Percentiles rank a stretch among this genome's conserved stretches.
phyloP scores from a whole-genome alignment of 2,113 vertebrate genomes.

The Menidia beryllina region DNA sequence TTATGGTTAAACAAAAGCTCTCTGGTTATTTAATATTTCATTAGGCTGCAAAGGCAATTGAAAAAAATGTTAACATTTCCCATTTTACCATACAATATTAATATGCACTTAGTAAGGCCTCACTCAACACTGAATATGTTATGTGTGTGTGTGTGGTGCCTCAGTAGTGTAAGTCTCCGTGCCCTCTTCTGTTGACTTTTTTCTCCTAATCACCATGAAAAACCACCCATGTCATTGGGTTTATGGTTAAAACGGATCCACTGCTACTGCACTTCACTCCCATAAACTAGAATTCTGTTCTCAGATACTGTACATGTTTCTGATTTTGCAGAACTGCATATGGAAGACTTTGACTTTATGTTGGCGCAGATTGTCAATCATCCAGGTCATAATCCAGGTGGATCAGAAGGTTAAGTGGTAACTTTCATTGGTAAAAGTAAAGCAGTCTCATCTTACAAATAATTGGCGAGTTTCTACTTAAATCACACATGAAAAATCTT shows the following conservation, averaged over 20 bases:
- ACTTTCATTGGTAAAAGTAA: no score
- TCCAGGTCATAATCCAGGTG: no score
- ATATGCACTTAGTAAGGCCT: constrained; percentile 76
- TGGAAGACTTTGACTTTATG: background rate
- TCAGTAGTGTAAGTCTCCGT: constrained; percentile 3
- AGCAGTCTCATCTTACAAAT: no score
- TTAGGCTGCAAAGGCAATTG: constrained; percentile 67
- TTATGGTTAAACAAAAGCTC: constrained; percentile 76
- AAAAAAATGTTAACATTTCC: constrained; percentile 75
- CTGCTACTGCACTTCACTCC: background rate
- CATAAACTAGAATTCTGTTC: background rate
- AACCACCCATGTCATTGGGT: background rate
- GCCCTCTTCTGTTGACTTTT: background rate
- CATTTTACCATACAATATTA: constrained; percentile 80
- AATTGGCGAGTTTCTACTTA: no score
- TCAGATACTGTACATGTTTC: background rate
- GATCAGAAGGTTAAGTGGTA: no score
- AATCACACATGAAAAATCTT: background rate
- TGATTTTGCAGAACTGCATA: background rate
- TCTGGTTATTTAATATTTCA: constrained; percentile 76
- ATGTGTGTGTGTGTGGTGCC: constrained; percentile 25
- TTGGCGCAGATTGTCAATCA: no score
- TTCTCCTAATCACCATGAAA: background rate
- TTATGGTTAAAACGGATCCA: background rate
- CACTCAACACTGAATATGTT: constrained; percentile 42